Conservation (phyloP, 2,888 invertebrate species). For the Aproaerema taeniolella region DNA sequence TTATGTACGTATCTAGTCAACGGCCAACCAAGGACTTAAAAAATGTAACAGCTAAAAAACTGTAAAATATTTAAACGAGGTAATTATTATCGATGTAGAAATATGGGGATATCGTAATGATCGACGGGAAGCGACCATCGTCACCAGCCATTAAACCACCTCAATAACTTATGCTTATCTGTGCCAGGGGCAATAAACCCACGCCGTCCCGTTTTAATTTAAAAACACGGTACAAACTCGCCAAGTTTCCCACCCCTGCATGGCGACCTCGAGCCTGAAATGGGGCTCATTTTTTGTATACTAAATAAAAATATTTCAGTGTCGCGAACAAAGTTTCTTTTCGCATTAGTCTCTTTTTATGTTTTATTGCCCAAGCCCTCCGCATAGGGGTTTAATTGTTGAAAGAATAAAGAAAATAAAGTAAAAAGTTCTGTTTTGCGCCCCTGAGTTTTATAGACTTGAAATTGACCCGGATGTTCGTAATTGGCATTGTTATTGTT, state of each 20-base stretch:
- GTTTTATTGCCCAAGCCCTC: slow-evolving; percentile 26
- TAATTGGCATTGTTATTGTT: too few species aligned
- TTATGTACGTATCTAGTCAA: too few species aligned
- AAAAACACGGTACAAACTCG: slow-evolving; percentile 16
- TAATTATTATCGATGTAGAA: too few species aligned
- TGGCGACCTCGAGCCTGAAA: slow-evolving; percentile 21
- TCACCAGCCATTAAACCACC: slow-evolving; percentile 4
- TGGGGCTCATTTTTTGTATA: slow-evolving; percentile 37
- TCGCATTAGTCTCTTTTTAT: slow-evolving; percentile 29
- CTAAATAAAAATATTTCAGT: slow-evolving; percentile 32
- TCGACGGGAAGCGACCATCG: background rate
- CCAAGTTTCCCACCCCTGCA: slow-evolving; percentile 16
- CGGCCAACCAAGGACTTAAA: too few species aligned
- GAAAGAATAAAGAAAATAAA: slow-evolving; percentile 4
- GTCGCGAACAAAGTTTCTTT: slow-evolving; percentile 27
- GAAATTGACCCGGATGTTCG: too few species aligned
- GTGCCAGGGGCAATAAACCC: slow-evolving; percentile 14
- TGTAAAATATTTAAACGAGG: too few species aligned
- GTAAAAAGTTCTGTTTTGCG: too few species aligned
- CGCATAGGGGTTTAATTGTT: slow-evolving; percentile 17
- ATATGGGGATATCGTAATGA: slow-evolving; percentile 3
- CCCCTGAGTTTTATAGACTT: background rate
- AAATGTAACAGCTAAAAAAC: too few species aligned
- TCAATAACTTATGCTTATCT: slow-evolving; percentile 14
- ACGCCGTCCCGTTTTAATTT: slow-evolving; percentile 19